phyloP scores from a whole-genome alignment of 2,797 vertebrate genomes.

The Meda fulgida region DNA sequence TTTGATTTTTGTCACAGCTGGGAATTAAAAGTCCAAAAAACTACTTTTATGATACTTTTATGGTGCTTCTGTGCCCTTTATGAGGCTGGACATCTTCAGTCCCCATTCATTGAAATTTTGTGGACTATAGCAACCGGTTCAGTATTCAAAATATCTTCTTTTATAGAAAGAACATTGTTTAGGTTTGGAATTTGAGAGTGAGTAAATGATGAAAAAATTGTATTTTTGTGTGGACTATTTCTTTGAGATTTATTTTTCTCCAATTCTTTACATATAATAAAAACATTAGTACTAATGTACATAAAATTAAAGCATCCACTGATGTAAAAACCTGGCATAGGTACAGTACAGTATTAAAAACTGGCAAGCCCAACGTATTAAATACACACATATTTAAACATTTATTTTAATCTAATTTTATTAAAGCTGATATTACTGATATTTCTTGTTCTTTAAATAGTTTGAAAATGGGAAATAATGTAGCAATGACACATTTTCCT shows the following conservation, averaged over 20 bases:
- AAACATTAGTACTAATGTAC: background rate
- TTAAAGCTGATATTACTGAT: background rate
- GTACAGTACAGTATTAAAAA: background rate
- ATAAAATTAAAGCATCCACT: background rate
- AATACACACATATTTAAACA: background rate
- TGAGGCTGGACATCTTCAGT: background rate
- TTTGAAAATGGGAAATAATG: background rate
- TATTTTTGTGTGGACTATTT: background rate
- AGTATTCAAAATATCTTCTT: background rate
- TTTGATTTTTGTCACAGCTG: background rate
- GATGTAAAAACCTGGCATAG: background rate
- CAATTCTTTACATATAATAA: background rate
- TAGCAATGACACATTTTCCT: background rate
- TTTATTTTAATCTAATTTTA: background rate
- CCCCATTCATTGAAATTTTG: background rate
- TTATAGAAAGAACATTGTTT: background rate
- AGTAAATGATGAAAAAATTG: background rate
- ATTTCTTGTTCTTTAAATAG: background rate
- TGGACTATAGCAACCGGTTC: background rate
- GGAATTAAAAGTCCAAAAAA: background rate
- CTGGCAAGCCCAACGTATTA: background rate
- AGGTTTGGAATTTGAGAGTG: background rate
- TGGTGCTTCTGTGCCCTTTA: too few relatives aligned
- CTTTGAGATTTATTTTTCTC: background rate
- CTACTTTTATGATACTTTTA: background rate